Base-by-base conservation (phyloP, 1,140 invertebrate species). In the Triops cancriformis region DNA sequence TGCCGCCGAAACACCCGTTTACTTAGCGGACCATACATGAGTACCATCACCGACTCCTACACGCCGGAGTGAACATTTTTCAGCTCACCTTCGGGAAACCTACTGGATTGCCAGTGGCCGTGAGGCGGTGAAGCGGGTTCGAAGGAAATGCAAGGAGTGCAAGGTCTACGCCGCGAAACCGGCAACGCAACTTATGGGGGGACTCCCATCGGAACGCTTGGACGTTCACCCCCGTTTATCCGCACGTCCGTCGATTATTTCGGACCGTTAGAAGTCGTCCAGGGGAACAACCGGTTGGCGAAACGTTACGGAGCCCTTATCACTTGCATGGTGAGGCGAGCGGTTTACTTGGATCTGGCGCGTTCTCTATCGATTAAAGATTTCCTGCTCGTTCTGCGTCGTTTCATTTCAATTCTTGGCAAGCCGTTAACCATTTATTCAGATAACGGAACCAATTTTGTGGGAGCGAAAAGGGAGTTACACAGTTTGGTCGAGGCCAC, bases 401-500 rank as follows among this genome's bases (percentile, higher is more conserved):
- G 83, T 10, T 84, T 84, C 78, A 72, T 83, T 23, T 51, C 78
- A 18, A 37, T 79, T 28, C 73, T 82, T 77, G 81, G 81, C 37
- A 72, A 75, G 11, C 76, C 82, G 0, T 14, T 43, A n/a, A 23
- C 76, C n/a, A 23, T 83, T 1, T 76, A 77, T n/a, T 81, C 72
- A n/a, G 83, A 84, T 76, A 83, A 82, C 73, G 83, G 81, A 18
- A 82, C 80, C 2, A 83, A 82, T 77, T 83, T 84, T 80, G 78
- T 78, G 26, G 82, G 82, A 18, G 80, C 81, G 1, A 51, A 80
- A 4, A 81, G 73, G n/a, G 80, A 81, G 51, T 12, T 81, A 12
- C 26, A 37, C 23, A 43, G 31, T 23, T 1, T 77, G 12, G 64
- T 76, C 26, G 73, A 77, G 12, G 10, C 9, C 23, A 45, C 28